Evolutionary conservation across 1,140 invertebrate genomes (phyloP), one percentile per base, ranked within the genome.

Genomic region (Oncopeltus fasciatus): DNA sequence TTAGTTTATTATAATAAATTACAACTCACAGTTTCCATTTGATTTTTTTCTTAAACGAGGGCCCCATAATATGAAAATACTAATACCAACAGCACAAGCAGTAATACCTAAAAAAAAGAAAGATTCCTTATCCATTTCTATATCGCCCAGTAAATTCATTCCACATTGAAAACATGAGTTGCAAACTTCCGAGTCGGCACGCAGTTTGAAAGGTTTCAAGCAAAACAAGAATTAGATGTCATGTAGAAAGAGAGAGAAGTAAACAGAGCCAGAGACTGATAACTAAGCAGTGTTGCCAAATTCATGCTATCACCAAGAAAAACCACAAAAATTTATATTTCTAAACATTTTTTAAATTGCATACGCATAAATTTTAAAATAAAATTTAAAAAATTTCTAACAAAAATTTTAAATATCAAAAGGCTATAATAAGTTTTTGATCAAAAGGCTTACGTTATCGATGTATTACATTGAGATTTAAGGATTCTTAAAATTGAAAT

Each of bases 11-110:
- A n/a, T n/a, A n/a, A n/a, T n/a, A n/a, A n/a, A 46, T 33, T 31
- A 26, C 57, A 20, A 57, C 59, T 63, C 51, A 62, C 38, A 64
- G 57, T 61, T 53, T 51, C 53, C 44, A 57, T 20, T 33, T 9
- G 20, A 12, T n/a, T 18, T 66, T 29, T 72, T 71, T 3, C 73
- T 74, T 64, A 80, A 79, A 12, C 80, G 78, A 20, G 86, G 86
- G 46, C 86, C 86, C 85, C 86, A 88, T 63, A 89, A 77, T 8
- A 89, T 84, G 70, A 87, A 88, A 2, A 84, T 83, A 38, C 85
- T 85, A 1, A 88, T 80, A 1, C 85, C 85, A 27, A 87, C 78
- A 27, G 85, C 86, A 61, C 59, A 62, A 31, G 61, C 65, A 16
- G 66, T 68, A 20, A 68, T 57, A 18, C 66, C 67, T n/a, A 60